A percentile compares a stretch with the other conserved stretches of the same genome.
These are phyloP conservation scores for Papilio polyxenes DNA, from an alignment of 1,140 invertebrate species.

Conservation along the genomic window DNA sequence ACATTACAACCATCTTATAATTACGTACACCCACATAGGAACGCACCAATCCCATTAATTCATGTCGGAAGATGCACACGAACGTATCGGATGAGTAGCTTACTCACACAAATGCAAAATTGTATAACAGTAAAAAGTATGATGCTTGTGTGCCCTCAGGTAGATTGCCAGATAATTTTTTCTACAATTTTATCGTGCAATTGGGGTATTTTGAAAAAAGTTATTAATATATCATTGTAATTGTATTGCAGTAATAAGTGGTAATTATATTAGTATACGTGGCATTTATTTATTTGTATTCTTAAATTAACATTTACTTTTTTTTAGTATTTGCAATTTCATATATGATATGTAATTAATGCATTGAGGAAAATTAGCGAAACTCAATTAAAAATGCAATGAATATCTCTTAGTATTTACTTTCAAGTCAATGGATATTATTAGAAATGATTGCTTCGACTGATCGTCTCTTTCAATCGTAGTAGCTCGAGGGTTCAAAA, in stretches of 20 bases:
- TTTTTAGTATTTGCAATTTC: neutral
- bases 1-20: conserved; percentile 67
- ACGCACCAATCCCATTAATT: conserved; percentile 72
- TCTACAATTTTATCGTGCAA: conserved; percentile 16
- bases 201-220: neutral
- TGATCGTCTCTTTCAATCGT: neutral
- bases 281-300: neutral
- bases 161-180: conserved; percentile 43
- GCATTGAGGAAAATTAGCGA: no score
- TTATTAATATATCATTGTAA: no score
- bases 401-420: no score
- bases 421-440: neutral
- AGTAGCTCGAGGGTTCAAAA: neutral
- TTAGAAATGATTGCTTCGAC: neutral
- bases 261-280: no score
- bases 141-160: conserved; percentile 21
- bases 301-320: neutral
- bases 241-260: no score
- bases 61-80: conserved; percentile 61
- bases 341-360: no score
- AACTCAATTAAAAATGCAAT: neutral
- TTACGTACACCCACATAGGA: conserved; percentile 70
- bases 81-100: conserved; percentile 45
- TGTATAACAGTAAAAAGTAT: conserved; percentile 24
- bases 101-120: conserved; percentile 45